A percentile compares a stretch with the other conserved stretches of the same genome.
These are phyloP conservation scores for Papilio dardanus DNA, from an alignment of 1,140 invertebrate genomes.

Conservation along the genomic window DNA sequence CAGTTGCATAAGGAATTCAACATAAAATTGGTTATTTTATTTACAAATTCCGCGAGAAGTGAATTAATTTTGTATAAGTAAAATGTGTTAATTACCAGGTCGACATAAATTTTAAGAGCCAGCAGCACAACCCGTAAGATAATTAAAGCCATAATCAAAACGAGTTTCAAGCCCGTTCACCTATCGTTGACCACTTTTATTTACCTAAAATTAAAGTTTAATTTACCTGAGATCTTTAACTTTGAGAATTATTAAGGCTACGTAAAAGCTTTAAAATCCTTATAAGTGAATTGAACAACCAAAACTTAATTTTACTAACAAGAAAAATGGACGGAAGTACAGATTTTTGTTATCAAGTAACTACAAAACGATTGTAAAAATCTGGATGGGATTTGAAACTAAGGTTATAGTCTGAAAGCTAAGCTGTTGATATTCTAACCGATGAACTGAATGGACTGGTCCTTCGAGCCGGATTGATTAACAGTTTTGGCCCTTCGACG, in stretches of 20 bases:
- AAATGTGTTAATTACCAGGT: conserved; percentile 25
- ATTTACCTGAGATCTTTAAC: conserved; percentile 3
- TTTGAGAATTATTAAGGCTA: background rate
- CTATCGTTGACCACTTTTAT: conserved; percentile 10
- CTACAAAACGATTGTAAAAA: too few relatives aligned
- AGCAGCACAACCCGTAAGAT: background rate
- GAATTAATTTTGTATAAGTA: conserved; percentile 14
- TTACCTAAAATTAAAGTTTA: conserved; percentile 24
- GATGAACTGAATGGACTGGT: too few relatives aligned
- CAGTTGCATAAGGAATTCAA: background rate
- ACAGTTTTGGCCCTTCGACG: too few relatives aligned
- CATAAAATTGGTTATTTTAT: conserved; percentile 13
- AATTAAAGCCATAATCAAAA: conserved; percentile 24
- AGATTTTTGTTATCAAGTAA: too few relatives aligned
- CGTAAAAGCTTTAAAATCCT: too few relatives aligned
- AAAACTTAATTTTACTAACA: too few relatives aligned
- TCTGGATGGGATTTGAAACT: too few relatives aligned
- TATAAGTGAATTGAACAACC: too few relatives aligned
- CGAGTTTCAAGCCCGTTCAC: conserved; percentile 21
- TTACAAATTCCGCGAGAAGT: background rate
- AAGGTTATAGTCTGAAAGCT: too few relatives aligned
- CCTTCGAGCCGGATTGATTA: too few relatives aligned
- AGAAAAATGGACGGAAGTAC: too few relatives aligned
- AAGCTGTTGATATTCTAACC: too few relatives aligned
- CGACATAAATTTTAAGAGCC: conserved; percentile 19